Base-by-base conservation (phyloP, 2,888 invertebrate genomes). In the Ophion obscuratus region DNA sequence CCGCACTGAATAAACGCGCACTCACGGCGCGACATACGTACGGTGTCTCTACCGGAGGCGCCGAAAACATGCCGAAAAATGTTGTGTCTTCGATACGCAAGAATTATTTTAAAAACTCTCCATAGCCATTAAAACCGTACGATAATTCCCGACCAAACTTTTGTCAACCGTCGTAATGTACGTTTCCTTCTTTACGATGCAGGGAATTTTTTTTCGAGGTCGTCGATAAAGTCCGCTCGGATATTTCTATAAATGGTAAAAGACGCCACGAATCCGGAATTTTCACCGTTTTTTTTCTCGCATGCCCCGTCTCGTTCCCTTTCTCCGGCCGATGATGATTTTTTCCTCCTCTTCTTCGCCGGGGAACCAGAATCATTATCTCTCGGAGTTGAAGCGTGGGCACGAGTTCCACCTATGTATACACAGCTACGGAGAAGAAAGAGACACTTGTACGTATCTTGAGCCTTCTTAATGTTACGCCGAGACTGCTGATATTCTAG, bases 281-380 rank as follows among this genome's bases (percentile, higher is more conserved):
- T 57, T 31, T 24, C 17, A 68, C 40, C 53, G 24, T 59, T 73
- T 53, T 31, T 31, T 57, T 2, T 27, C 9, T 40, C 14, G 2
- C 40, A 36, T 40, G 17, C 24, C 20, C 24, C 36, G 20, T 40
- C 17, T 10, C 53, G 64, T 7, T 17, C 10, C 6, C 11, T 17
- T 31, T 24, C 24, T 61, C 44, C 31, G 11, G 20, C 10, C 11
- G 27, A 61, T 6, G 40, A 40, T 17, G 61, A 11, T 53, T 53
- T 47, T 66, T 53, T 47, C 47, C 47, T 47, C 47, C 14, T 47
- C 47, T 47, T 10, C 47, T 10, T 47, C 47, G 47, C 10, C 62
- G n/a, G 44, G 70, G 68, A 78, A 70, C 61, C 27, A 78, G 78
- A 78, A 59, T 70, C 61, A 62, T 78, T 78, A 78, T 14, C 47